Conservation (phyloP, 2,113 vertebrate genomes). For the Nesogale talazaci region DNA sequence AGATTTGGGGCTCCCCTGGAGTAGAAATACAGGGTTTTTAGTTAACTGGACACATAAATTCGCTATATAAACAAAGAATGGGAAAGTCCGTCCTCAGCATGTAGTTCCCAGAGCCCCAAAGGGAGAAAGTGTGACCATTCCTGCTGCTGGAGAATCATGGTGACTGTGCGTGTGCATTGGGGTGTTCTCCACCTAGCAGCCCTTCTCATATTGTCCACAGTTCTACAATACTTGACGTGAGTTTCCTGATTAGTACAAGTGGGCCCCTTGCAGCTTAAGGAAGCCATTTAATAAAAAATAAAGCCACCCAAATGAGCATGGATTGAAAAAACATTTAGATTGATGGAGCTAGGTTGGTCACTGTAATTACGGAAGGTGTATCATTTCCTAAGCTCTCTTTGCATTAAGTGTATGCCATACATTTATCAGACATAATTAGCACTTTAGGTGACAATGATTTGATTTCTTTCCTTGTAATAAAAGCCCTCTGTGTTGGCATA, state of each 20-base stretch:
- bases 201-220: neutral
- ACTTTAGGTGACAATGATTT: constrained; percentile 91
- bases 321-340: constrained; percentile 87
- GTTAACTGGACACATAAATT: neutral
- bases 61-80: neutral
- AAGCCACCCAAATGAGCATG: constrained; percentile 87
- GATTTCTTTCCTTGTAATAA: constrained; percentile 88
- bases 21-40: neutral
- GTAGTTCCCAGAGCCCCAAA: neutral
- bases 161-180: accelerated
- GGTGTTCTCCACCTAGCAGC: neutral
- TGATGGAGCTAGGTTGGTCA: constrained; percentile 86
- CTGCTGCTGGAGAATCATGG: accelerated
- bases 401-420: constrained; percentile 89
- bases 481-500: constrained; percentile 81
- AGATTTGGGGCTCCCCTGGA: neutral
- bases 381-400: constrained; percentile 89
- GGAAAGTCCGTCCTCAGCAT: neutral
- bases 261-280: constrained; percentile 76
- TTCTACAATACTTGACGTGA: constrained; percentile 26
- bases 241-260: constrained; percentile 78
- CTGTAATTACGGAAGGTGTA: constrained; percentile 90
- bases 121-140: neutral
- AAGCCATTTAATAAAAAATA: constrained; percentile 89
- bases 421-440: constrained; percentile 93